Base-by-base conservation (phyloP, 2,888 invertebrate species). In the Beris morrisii region DNA sequence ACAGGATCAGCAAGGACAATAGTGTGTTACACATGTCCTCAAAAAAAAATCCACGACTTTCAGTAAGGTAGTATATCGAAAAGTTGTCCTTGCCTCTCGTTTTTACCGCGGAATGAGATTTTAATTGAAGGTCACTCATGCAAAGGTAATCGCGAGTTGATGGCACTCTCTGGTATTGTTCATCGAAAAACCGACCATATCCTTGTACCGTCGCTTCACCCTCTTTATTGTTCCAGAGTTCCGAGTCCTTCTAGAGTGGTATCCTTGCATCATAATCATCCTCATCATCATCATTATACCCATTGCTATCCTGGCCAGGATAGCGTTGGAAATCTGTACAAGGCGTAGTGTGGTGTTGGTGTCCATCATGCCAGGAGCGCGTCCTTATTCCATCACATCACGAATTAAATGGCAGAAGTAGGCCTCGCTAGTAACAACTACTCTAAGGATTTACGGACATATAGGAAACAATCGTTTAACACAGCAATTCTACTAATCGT, bases 101-200 rank as follows among this genome's bases (percentile, higher is more conserved):
- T 50, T 50, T 12, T 44, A 13, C 7, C 56, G 13, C 12, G 44
- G 43, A 44, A n/a, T n/a, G n/a, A 44, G 38, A 28, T 38, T 53
- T 71, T 72, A 72, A 74, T 74, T 74, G 73, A 74, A 74, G 74
- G 75, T 74, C 74, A 73, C 67, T 73, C 73, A 74, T 74, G 74
- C 75, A 74, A 72, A 72, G 69, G 70, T 72, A 73, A 74, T 74
- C 69, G 38, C 28, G 13, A 72, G 67, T 64, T 69, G 70, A 69
- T 69, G 67, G 68, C 67, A 69, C 67, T 66, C 66, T 38, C 38
- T 38, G 9, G 7, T 5, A 66, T 70, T 66, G 66, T 65, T 66
- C 64, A 67, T 50, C 58, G 56, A 61, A 66, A 67, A 65, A 65
- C 67, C 12, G 43, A 15, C 15, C 53, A 38, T 38, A 38, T 38